Percentiles rank a stretch among this genome's conserved stretches.
Evolutionary conservation across 2,888 invertebrate species (phyloP).

Genomic region (Plagodis dolabraria): DNA sequence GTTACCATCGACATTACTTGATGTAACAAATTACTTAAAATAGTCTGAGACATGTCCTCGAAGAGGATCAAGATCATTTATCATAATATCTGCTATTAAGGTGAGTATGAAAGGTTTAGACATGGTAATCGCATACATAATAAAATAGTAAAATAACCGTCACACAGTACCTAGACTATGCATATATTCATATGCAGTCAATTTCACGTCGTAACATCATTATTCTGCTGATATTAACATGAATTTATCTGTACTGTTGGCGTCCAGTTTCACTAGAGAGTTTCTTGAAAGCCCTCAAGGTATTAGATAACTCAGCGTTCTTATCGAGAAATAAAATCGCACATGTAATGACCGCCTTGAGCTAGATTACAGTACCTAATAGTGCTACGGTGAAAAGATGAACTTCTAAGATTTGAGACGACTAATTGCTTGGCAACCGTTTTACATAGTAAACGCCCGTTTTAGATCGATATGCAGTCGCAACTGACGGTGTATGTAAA

Average conservation of each 20-base stretch:
- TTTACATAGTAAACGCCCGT: conserved; percentile 11
- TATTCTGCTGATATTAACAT: neutral
- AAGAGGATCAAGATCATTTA: too few species aligned
- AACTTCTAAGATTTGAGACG: conserved; percentile 20
- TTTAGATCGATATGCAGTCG: conserved; percentile 4
- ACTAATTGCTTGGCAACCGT: conserved; percentile 18
- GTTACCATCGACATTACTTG: too few species aligned
- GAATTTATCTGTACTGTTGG: neutral
- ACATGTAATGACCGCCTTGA: conserved; percentile 37
- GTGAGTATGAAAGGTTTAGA: too few species aligned
- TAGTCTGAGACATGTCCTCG: too few species aligned
- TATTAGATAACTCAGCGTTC: conserved; percentile 14
- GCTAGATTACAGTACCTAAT: conserved; percentile 33
- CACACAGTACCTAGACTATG: neutral
- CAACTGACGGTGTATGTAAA: conserved; percentile 11
- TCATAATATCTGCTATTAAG: too few species aligned
- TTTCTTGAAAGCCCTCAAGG: conserved; percentile 10
- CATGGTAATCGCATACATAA: too few species aligned
- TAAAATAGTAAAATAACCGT: neutral
- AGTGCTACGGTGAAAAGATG: conserved; percentile 25
- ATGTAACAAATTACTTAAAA: too few species aligned
- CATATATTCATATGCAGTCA: conserved; percentile 8
- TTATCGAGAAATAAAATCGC: conserved; percentile 28
- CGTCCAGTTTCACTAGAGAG: conserved; percentile 14
- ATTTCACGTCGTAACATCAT: conserved; percentile 3